These are phyloP conservation scores for Coendou prehensilis DNA, from an alignment of 2,797 vertebrate genomes.

Conservation along the genomic window DNA sequence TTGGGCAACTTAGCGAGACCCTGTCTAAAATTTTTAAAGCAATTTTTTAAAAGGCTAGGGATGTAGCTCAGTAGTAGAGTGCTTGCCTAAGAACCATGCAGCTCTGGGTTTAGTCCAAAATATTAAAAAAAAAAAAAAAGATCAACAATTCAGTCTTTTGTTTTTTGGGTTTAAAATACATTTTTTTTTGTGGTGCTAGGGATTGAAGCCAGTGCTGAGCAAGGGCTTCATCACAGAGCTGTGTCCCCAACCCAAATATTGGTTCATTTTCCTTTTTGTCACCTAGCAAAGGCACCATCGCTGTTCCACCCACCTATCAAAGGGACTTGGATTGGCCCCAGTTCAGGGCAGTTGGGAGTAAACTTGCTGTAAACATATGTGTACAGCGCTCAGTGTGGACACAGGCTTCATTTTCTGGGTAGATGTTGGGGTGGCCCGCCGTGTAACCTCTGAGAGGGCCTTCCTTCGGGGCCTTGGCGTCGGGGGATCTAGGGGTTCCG, in stretches of 20 bases:
- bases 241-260: too few relatives aligned
- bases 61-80: neutral
- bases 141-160: too few relatives aligned
- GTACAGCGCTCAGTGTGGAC: neutral
- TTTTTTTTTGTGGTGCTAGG: neutral
- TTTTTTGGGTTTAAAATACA: neutral
- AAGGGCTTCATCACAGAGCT: too few relatives aligned
- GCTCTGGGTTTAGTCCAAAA: neutral
- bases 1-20: neutral
- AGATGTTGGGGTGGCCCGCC: neutral
- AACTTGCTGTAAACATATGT: neutral
- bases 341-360: neutral
- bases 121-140: neutral
- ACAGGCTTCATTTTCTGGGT: neutral
- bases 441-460: neutral
- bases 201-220: neutral
- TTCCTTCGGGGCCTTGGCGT: neutral
- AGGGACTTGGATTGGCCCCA: neutral
- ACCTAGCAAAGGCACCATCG: fast-evolving
- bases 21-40: neutral
- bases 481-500: neutral
- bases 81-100: neutral
- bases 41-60: neutral
- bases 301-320: neutral
- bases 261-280: neutral